Evolutionary conservation across 2,797 vertebrate genomes (phyloP).

Genomic region (Chanos chanos): DNA sequence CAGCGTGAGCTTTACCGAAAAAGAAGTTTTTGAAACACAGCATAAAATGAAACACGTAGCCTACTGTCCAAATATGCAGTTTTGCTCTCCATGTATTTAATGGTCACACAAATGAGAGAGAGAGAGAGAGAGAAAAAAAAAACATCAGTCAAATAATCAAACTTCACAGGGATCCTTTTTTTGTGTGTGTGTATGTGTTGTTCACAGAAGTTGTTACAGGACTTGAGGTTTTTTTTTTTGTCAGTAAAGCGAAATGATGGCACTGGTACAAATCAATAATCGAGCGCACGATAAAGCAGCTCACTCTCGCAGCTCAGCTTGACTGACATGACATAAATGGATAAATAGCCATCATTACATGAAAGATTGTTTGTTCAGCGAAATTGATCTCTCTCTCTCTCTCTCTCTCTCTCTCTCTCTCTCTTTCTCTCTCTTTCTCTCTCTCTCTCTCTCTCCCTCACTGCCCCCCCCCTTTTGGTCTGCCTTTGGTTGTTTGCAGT

Average conservation of each 20-base stretch:
- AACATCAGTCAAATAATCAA: slow-evolving; percentile 7
- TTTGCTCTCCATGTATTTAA: slow-evolving; percentile 19
- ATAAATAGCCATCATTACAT: slow-evolving; percentile 88
- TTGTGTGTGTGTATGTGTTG: slow-evolving; percentile 8
- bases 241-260: slow-evolving; percentile 44
- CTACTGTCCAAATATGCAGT: slow-evolving; percentile 13
- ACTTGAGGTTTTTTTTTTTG: neutral
- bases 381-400: slow-evolving; percentile 87
- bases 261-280: slow-evolving; percentile 78
- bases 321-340: slow-evolving; percentile 85
- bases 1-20: no score
- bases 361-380: slow-evolving; percentile 86
- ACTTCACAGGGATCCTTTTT: slow-evolving; percentile 16
- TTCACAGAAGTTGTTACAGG: slow-evolving; percentile 8
- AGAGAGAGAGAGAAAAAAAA: no score
- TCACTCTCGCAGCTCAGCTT: slow-evolving; percentile 71
- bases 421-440: slow-evolving; percentile 45
- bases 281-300: slow-evolving; percentile 76
- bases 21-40: no score
- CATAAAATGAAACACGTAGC: neutral
- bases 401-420: slow-evolving; percentile 64
- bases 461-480: no score
- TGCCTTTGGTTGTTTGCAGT: slow-evolving; percentile 38
- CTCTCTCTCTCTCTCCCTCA: slow-evolving; percentile 40
- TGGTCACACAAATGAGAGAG: slow-evolving; percentile 11